Evolutionary conservation across 1,140 invertebrate species (phyloP), one percentile per base, ranked within the genome.

Genomic region (Rhopalosiphum maidis): DNA sequence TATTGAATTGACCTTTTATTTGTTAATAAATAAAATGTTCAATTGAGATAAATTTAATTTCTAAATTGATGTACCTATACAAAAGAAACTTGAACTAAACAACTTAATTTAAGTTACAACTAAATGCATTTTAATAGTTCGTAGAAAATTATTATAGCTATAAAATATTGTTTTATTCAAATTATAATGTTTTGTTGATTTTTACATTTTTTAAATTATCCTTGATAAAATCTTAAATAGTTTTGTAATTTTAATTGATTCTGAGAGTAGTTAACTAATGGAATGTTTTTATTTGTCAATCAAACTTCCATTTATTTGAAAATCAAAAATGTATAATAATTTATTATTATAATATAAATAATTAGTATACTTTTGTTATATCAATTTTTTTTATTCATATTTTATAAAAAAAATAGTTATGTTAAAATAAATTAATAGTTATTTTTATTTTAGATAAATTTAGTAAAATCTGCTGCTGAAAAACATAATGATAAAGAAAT

Each of bases 371-470:
- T 77, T 68, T 68, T n/a, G 11, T n/a, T 30, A 1, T 15, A 43
- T 9, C 23, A 83, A 41, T 41, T 85, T 85, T 85, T 25, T 37
- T 23, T 83, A 25, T 85, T 43, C 30, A 0, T 41, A 9, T 25
- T 41, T 30, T 30, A 46, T 86, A n/a, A 46, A 9, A 21, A 15
- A 46, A 11, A 46, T 21, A 86, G 18, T 18, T 18, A 46, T 86
- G 2, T 86, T 46, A 35, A 35, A 77, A 51, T 51, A 51, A 51
- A 88, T 54, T 48, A 2, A 87, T n/a, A 48, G 6, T n/a, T 35
- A 43, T 68, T 77, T 77, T 22, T 68, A 22, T 43, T 95, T 93
- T 94, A 96, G 95, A 94, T 96, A 60, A 95, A 95, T 18, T 94
- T 94, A 94, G 93, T 96, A 5, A 95, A 95, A 94, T 92, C 94